These are phyloP conservation scores for Augiades crinisus DNA, from an alignment of 2,888 invertebrate species.

Conservation along the genomic window DNA sequence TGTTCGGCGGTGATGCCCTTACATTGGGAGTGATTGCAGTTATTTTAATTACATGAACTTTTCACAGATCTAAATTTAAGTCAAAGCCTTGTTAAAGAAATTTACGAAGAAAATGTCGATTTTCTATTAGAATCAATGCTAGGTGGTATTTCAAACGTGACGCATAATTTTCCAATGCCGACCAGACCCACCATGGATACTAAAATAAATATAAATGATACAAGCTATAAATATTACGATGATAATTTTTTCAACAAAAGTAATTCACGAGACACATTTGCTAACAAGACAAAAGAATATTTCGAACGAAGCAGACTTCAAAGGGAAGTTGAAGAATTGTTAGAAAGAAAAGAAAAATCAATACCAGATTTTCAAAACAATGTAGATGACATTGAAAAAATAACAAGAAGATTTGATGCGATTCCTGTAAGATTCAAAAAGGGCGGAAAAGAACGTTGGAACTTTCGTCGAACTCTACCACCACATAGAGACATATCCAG, in stretches of 20 bases:
- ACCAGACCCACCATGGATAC: not conserved
- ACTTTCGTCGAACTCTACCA: no score
- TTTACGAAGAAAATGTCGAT: conserved; percentile 1
- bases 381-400: conserved; percentile 30
- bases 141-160: not conserved
- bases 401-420: conserved; percentile 39
- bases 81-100: not conserved
- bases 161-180: not conserved
- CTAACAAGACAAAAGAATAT: conserved; percentile 22
- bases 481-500: no score
- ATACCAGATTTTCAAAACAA: conserved; percentile 36
- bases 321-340: conserved; percentile 9
- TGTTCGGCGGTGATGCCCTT: no score
- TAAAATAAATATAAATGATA: not conserved
- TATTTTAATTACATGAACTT: no score
- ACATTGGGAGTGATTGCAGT: no score
- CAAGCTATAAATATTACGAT: not conserved
- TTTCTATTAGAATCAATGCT: not conserved
- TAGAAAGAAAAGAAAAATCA: conserved; percentile 25
- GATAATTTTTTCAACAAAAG: not conserved
- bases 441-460: no score
- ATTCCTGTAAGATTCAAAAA: conserved; percentile 16
- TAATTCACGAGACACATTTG: not conserved
- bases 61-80: not conserved
- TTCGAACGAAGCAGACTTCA: conserved; percentile 16